Evolutionary conservation across 1,140 invertebrate genomes (phyloP), one percentile per base, ranked within the genome.

Genomic region (Zeugodacus cucurbitae): DNA sequence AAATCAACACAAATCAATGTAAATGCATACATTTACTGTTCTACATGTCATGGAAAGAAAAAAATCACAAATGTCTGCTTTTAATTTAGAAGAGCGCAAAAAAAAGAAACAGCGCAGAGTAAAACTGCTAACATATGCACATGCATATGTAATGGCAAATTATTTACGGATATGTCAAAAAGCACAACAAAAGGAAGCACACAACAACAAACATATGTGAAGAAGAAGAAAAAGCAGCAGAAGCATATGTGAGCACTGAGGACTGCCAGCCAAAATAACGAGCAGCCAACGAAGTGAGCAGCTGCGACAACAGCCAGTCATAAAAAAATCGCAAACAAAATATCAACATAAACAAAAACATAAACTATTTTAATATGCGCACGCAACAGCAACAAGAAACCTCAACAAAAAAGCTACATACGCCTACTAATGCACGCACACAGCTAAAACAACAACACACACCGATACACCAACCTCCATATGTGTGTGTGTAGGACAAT

Each of bases 321-420:
- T 48, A 82, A 48, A 82, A 70, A 29, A 41, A 67, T 67, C 29
- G n/a, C 74, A 44, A 26, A 82, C n/a, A 48, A 32, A 82, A 54
- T 3, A 82, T 29, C 37, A 82, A 82, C 41, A 82, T 82, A 48
- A 82, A 82, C 70, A 82, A 44, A 48, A 82, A 82, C 74, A 82
- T 54, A 48, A 82, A 82, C 74, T 48, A 82, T 82, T 82, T 82
- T 48, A 82, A 48, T 82, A 82, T 82, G 74, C 44, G 34, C 74
- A 82, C 74, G 74, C 74, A 82, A 82, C n/a, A n/a, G n/a, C n/a
- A n/a, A n/a, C n/a, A n/a, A n/a, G n/a, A n/a, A n/a, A n/a, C n/a
- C n/a, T n/a, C n/a, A n/a, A n/a, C 74, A 82, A 82, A 54, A 82
- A 82, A 48, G 37, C 17, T 37, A 54, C 17, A 70, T 20, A 20